Percentiles rank a stretch among this genome's conserved stretches.
These are phyloP conservation scores for Malurus cyaneus DNA, from an alignment of 2,113 vertebrate genomes.

Conservation along the genomic window DNA sequence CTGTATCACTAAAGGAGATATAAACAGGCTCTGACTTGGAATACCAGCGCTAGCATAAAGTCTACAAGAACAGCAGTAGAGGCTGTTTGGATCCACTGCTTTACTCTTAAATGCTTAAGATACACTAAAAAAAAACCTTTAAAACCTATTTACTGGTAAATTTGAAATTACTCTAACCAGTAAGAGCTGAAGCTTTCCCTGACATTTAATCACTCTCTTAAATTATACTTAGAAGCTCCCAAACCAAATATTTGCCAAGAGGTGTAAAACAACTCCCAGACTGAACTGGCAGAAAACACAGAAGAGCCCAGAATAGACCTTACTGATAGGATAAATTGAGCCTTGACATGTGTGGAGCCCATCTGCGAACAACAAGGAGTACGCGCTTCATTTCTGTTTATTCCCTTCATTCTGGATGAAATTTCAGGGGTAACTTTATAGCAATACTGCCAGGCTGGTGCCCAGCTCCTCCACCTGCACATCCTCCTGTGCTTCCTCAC, in stretches of 20 bases:
- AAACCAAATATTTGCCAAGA: slow-evolving; percentile 52
- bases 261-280: slow-evolving; percentile 39
- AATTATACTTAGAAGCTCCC: not conserved
- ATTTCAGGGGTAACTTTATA: not conserved
- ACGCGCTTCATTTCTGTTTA: not conserved
- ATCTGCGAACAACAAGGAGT: not conserved
- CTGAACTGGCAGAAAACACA: slow-evolving; percentile 45
- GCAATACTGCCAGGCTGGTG: not conserved
- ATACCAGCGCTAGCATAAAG: not conserved
- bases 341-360: slow-evolving; percentile 30
- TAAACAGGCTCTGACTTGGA: not conserved
- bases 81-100: not conserved
- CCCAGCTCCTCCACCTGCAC: not conserved
- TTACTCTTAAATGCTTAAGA: not conserved
- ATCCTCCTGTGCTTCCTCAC: accelerated
- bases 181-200: not conserved
- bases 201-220: not conserved
- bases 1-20: not conserved
- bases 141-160: not conserved
- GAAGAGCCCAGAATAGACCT: slow-evolving; percentile 22
- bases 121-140: not conserved
- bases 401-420: not conserved
- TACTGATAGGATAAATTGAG: slow-evolving; percentile 49
- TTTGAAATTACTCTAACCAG: not conserved
- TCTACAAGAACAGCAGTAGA: not conserved